Conservation (phyloP, 1,140 invertebrate genomes). For the Bombus pascuorum region DNA sequence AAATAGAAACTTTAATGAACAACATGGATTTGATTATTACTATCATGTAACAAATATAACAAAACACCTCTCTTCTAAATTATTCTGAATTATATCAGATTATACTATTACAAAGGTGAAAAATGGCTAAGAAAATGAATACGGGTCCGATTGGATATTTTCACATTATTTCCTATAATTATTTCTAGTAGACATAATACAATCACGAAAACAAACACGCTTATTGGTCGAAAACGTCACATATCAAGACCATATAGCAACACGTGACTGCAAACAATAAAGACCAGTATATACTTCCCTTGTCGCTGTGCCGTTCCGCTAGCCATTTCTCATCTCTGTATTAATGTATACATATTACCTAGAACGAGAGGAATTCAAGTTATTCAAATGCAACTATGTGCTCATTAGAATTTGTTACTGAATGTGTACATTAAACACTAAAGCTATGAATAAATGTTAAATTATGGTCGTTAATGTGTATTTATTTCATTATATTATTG, state of each 20-base stretch:
- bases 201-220: too few relatives aligned
- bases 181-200: too few relatives aligned
- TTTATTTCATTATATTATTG: conserved; percentile 24
- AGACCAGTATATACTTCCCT: too few relatives aligned
- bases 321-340: too few relatives aligned
- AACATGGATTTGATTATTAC: conserved; percentile 57
- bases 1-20: conserved; percentile 47
- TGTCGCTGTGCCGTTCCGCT: too few relatives aligned
- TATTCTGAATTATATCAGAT: conserved; percentile 6
- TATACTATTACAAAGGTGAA: not conserved
- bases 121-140: too few relatives aligned
- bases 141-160: too few relatives aligned
- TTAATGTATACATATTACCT: not conserved
- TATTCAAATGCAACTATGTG: conserved; percentile 29
- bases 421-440: conserved; percentile 51
- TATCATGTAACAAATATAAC: conserved; percentile 30
- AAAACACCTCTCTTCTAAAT: not conserved
- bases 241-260: too few relatives aligned
- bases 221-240: too few relatives aligned
- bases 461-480: conserved; percentile 57
- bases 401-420: conserved; percentile 60
- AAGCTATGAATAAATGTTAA: conserved; percentile 67
- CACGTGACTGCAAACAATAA: too few relatives aligned
- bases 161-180: too few relatives aligned
- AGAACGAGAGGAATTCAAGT: conserved; percentile 29